Evolutionary conservation across 2,113 vertebrate genomes (phyloP), one percentile per base, ranked within the genome.

Genomic region (Hepsetus odoe): DNA sequence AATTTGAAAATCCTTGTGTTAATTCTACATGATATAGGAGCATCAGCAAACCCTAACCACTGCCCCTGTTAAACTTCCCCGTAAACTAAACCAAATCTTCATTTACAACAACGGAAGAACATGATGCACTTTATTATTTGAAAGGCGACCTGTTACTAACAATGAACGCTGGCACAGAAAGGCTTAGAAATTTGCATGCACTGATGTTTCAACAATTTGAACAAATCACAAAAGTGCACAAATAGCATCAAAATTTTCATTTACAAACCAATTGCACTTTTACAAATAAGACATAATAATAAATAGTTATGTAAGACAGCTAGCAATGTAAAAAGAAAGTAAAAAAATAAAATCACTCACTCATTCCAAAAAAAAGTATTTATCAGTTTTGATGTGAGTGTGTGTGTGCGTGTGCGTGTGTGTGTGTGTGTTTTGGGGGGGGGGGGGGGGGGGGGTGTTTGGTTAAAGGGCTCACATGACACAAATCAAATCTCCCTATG

Each of bases 251-350:
- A 11, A 53, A 49, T 64, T 68, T 72, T 84, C 87, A 91, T 90
- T 89, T 90, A 90, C 87, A 92, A 79, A 86, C 82, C 65, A 85
- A 96, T 94, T 95, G 93, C 94, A 95, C 93, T 93, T 95, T 91
- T 92, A 94, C 83, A 90, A 92, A 87, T 93, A 92, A 91, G 89
- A 91, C 91, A 92, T 88, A 87, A 83, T 94, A 98, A 98, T 98
- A 98, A 98, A 98, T 98, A 98, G 74, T 78, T 85, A 79, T 76
- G 11, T 66, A 61, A 58, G 44, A 55, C 46, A 87, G 72, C 85
- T 89, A 88, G 88, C 74, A 86, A 94, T 93, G 95, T 89, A 95
- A 94, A 92, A 93, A 93, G 92, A 92, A 92, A 93, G 92, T 84
- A 59, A 14, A 44, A 55, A 66, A 75, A 75, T 44, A 28, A 28